A percentile compares a stretch with the other conserved stretches of the same genome.
Conservation (phyloP, 2,888 invertebrate species). For the Apamea monoglypha region DNA sequence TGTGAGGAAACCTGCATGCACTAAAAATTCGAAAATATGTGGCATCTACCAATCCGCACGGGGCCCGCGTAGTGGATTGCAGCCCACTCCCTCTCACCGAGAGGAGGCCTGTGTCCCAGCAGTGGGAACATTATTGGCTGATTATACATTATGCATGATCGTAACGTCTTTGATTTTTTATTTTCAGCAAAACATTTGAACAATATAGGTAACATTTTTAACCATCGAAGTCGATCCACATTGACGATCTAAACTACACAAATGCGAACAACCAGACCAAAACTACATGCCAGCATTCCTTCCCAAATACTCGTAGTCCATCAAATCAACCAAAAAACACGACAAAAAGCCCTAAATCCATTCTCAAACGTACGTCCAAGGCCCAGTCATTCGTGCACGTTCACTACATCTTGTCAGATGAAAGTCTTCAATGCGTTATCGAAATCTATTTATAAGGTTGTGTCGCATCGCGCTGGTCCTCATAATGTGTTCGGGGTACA, state of each 20-base stretch:
- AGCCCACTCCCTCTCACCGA: neutral
- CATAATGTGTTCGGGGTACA: slow-evolving; percentile 69
- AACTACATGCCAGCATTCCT: slow-evolving; percentile 9
- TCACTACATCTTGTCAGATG: slow-evolving; percentile 58
- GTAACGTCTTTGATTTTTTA: neutral
- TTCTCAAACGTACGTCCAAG: slow-evolving; percentile 42
- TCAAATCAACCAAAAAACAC: slow-evolving; percentile 50
- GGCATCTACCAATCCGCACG: neutral
- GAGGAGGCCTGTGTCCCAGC: neutral
- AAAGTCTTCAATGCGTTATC: slow-evolving; percentile 62
- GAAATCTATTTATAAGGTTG: slow-evolving; percentile 68
- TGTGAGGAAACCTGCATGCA: neutral
- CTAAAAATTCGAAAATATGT: neutral
- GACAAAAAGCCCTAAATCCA: slow-evolving; percentile 44
- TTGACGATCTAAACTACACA: neutral
- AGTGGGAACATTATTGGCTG: neutral
- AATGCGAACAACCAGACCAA: neutral
- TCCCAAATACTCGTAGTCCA: slow-evolving; percentile 24
- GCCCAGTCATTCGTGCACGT: slow-evolving; percentile 42
- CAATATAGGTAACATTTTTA: neutral
- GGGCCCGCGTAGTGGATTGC: neutral
- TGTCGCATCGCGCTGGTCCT: slow-evolving; percentile 64
- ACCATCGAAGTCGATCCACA: neutral
- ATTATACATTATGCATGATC: neutral
- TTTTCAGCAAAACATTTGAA: neutral